Evolutionary conservation across 1,140 invertebrate genomes (phyloP), one percentile per base, ranked within the genome.

Genomic region (Triops longicaudatus): DNA sequence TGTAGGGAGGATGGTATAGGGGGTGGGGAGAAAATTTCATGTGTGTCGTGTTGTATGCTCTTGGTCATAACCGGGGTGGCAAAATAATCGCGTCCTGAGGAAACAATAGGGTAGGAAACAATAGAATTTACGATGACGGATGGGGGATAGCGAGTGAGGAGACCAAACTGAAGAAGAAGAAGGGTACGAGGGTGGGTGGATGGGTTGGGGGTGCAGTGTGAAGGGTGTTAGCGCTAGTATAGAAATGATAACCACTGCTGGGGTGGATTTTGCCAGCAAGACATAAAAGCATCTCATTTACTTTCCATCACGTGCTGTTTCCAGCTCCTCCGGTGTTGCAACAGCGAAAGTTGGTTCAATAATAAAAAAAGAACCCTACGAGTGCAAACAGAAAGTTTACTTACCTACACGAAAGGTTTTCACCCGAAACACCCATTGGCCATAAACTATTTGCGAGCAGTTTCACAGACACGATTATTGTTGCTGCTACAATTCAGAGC

Each of bases 91-190:
- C 50, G 50, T 63, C 50, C 50, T 22, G 50, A 14, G 50, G 50
- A 63, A 63, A 63, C 50, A 50, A 50, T 50, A 50, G 44, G 44
- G 44, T 50, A 50, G 44, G 44, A 50, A 50, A 50, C 44, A 63
- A 63, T 63, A 63, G 50, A 63, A 63, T 63, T 63, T 63, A 63
- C 50, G 50, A 63, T 63, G 50, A 63, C 50, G 50, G 50, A 63
- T 63, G 50, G 50, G 50, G 50, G 50, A n/a, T 63, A 17, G 50
- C 50, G 50, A 63, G 50, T 63, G 50, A 9, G 50, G 50, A 17
- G 50, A 63, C 14, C 31, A 37, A 37, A 37, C 31, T 37, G 31
- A 37, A 37, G 31, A 37, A 37, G 31, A 37, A 37, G 31, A 37
- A 37, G 31, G 31, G 31, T 37, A 37, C 2, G 31, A 37, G 31